phyloP scores from a whole-genome alignment of 2,888 invertebrate genomes.

The Agriotes lineatus region DNA sequence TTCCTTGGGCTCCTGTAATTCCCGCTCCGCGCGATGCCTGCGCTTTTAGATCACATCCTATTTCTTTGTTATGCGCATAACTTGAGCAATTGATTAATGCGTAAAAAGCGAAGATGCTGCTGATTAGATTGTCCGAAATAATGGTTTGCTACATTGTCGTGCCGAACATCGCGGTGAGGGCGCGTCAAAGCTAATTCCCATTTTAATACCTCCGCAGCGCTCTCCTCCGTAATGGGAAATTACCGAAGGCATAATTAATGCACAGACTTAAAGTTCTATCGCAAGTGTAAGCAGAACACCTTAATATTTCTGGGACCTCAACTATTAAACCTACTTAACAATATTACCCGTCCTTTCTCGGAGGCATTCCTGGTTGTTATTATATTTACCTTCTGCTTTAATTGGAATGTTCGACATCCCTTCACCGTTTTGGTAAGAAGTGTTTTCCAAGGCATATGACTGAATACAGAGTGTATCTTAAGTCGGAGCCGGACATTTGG shows the following conservation, averaged over 20 bases:
- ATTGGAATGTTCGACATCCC: too few species aligned
- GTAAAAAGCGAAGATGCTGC: not conserved
- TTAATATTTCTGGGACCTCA: slow-evolving; percentile 2
- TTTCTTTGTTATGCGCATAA: not conserved
- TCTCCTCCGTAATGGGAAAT: slow-evolving; percentile 8
- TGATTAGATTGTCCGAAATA: not conserved
- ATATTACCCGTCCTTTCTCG: not conserved
- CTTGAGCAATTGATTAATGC: not conserved
- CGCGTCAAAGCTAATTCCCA: slow-evolving; percentile 12
- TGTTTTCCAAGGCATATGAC: too few species aligned
- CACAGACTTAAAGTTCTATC: slow-evolving; percentile 4
- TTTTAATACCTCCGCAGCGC: slow-evolving; percentile 7
- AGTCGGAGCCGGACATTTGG: too few species aligned
- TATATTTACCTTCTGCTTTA: not conserved
- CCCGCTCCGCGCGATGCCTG: not conserved
- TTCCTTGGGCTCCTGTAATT: slow-evolving; percentile 22
- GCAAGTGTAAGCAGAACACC: not conserved
- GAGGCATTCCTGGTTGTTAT: not conserved
- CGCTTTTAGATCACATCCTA: slow-evolving; percentile 1
- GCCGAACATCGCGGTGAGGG: not conserved
- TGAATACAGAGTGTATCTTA: too few species aligned
- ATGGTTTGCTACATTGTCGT: not conserved
- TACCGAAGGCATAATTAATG: slow-evolving; percentile 14
- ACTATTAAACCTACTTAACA: not conserved
- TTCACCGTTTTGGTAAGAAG: too few species aligned